Conservation (phyloP, 2,888 invertebrate genomes). For the Amiota communis region DNA sequence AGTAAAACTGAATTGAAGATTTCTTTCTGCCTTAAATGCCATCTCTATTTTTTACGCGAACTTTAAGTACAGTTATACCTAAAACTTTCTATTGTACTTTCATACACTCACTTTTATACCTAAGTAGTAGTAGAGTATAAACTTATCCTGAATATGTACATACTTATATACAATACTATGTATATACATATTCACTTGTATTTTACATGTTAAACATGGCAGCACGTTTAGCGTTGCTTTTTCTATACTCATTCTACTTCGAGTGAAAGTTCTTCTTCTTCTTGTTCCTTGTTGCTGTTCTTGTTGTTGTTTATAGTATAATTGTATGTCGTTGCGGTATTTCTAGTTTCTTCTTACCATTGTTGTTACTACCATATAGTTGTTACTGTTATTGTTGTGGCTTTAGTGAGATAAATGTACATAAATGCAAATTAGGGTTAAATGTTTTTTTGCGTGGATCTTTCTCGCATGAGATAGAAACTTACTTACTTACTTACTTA, state of each 20-base stretch:
- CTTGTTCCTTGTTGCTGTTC: neutral
- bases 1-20: no score
- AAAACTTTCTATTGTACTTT: no score
- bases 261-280: neutral
- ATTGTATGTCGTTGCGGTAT: neutral
- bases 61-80: no score
- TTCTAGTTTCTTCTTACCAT: neutral
- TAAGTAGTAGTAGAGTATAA: no score
- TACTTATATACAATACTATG: no score
- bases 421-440: slow-evolving; percentile 67
- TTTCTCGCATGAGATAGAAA: neutral
- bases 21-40: no score
- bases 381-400: slow-evolving; percentile 10
- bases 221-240: no score
- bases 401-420: slow-evolving; percentile 45
- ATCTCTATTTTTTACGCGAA: no score
- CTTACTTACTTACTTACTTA: neutral
- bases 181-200: no score
- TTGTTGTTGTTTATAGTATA: neutral
- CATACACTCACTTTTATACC: no score
- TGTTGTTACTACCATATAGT: neutral
- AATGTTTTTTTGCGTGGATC: slow-evolving; percentile 45
- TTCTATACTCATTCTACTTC: neutral
- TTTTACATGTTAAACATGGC: no score
- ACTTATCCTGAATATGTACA: no score